Conservation (phyloP, 2,113 vertebrate species). For the Aix galericulata region DNA sequence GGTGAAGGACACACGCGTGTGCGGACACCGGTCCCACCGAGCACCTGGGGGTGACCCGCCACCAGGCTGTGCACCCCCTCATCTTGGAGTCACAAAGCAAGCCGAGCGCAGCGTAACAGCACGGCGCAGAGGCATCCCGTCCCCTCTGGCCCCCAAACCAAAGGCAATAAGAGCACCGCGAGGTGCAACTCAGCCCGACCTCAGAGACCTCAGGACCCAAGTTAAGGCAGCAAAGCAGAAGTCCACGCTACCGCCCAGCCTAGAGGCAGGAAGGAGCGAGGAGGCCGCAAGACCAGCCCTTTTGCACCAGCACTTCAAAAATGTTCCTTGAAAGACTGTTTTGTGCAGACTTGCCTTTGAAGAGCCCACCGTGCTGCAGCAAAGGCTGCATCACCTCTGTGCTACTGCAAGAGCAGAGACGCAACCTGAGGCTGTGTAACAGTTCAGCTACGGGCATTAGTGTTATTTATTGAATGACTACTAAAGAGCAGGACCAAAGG, state of each 20-base stretch:
- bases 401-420: conserved; percentile 1
- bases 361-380: not conserved
- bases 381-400: not conserved
- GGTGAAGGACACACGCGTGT: not conserved
- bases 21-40: rapidly evolving
- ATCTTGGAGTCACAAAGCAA: not conserved
- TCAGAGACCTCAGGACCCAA: not conserved
- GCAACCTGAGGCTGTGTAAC: not conserved
- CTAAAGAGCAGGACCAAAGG: conserved; percentile 51
- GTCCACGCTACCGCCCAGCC: rapidly evolving
- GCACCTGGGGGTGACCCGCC: not conserved
- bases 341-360: not conserved
- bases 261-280: not conserved
- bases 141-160: not conserved
- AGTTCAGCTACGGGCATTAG: conserved; percentile 13
- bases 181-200: not conserved
- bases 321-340: not conserved
- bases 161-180: not conserved
- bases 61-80: rapidly evolving
- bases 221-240: not conserved
- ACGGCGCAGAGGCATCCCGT: not conserved
- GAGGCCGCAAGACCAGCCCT: not conserved
- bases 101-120: rapidly evolving
- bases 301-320: conserved; percentile 55
- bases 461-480: conserved; percentile 63